phyloP scores from a whole-genome alignment of 2,888 invertebrate genomes.

The Patella ulyssiponensis region DNA sequence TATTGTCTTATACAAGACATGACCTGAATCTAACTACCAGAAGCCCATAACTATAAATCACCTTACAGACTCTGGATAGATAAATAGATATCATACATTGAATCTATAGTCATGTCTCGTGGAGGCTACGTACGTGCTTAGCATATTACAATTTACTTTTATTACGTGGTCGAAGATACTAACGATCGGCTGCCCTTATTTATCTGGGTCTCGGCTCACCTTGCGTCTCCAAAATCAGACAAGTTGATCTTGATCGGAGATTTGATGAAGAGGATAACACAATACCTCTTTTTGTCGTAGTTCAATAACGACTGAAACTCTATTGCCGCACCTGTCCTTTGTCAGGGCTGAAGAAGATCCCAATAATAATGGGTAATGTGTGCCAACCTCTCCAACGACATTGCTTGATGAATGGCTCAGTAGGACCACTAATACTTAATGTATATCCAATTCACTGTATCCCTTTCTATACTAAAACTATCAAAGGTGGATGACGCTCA shows the following conservation, averaged over 20 bases:
- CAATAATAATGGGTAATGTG: slow-evolving; percentile 8
- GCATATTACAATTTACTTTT: background rate
- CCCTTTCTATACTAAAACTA: background rate
- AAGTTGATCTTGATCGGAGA: background rate
- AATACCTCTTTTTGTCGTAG: background rate
- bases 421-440: slow-evolving; percentile 7
- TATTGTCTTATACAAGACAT: background rate
- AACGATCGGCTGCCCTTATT: background rate
- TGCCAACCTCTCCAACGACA: slow-evolving; percentile 8
- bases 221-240: background rate
- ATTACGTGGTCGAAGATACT: background rate
- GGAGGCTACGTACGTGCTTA: background rate
- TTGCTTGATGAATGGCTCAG: background rate
- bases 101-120: slow-evolving; percentile 1
- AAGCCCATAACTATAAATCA: background rate
- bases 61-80: background rate
- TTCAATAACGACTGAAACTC: background rate
- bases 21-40: background rate
- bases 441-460: background rate
- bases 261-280: background rate
- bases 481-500: background rate
- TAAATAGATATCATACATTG: background rate
- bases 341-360: background rate
- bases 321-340: slow-evolving; percentile 5
- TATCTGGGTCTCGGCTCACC: background rate